Evolutionary conservation across 2,888 invertebrate genomes (phyloP).

Genomic region (Drosophila conformis): DNA sequence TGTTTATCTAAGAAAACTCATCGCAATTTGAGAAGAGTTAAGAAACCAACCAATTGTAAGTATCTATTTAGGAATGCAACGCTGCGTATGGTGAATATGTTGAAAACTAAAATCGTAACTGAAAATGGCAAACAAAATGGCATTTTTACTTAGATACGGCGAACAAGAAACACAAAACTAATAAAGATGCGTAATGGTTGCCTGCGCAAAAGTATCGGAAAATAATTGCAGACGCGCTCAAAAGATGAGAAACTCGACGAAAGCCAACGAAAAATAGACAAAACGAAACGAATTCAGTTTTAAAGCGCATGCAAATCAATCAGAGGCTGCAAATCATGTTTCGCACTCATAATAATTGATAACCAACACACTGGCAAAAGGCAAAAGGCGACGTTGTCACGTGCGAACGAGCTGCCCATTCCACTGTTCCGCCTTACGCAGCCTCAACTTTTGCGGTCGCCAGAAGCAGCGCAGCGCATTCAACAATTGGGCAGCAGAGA

Average conservation of each 20-base stretch:
- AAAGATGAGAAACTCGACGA: slow-evolving; percentile 2
- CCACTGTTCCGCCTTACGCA: slow-evolving; percentile 21
- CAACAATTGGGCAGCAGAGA: slow-evolving; percentile 70
- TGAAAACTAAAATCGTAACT: slow-evolving; percentile 2
- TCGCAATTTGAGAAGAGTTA: not conserved
- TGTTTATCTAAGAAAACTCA: not conserved
- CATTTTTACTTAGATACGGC: slow-evolving; percentile 24
- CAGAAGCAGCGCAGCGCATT: slow-evolving; percentile 62
- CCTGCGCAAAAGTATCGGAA: slow-evolving; percentile 84
- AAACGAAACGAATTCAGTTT: not conserved
- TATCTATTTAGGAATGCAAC: not conserved
- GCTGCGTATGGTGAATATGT: slow-evolving; percentile 3
- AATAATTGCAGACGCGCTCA: slow-evolving; percentile 71
- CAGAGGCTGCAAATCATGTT: slow-evolving; percentile 9
- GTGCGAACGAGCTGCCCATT: slow-evolving; percentile 36
- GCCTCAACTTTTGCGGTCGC: slow-evolving; percentile 26
- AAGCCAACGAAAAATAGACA: not conserved
- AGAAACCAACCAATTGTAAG: not conserved
- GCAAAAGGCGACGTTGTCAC: slow-evolving; percentile 35
- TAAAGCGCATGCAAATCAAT: not conserved
- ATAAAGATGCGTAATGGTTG: slow-evolving; percentile 84
- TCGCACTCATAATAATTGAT: not conserved
- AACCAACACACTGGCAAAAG: not conserved
- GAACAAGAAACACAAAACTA: slow-evolving; percentile 62
- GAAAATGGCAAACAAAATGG: slow-evolving; percentile 22